These are phyloP conservation scores for Phenganax subtilis DNA, from an alignment of 92 coral and sea anemone species.

Conservation along the genomic window DNA sequence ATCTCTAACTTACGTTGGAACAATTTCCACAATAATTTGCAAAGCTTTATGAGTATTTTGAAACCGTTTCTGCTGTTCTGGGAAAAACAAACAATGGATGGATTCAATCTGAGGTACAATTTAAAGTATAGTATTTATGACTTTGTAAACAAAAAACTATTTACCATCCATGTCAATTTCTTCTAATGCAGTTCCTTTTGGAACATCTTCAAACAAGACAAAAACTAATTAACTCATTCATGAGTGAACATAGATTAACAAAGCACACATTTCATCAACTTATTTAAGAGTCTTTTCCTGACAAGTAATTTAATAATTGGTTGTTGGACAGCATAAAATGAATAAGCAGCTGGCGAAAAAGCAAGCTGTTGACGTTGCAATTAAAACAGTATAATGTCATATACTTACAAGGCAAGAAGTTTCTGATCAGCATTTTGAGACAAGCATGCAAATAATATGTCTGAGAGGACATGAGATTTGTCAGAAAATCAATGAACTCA, in stretches of 20 bases:
- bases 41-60: slow-evolving; percentile 68
- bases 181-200: slow-evolving; percentile 29
- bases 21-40: slow-evolving; percentile 71
- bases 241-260: neutral
- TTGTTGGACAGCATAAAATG: neutral
- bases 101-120: no score
- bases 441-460: slow-evolving; percentile 92
- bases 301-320: neutral
- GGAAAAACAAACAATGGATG: slow-evolving; percentile 6
- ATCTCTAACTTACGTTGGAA: slow-evolving; percentile 64
- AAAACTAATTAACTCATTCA: neutral
- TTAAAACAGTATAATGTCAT: neutral
- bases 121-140: no score
- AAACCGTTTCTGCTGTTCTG: slow-evolving; percentile 63
- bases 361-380: no score
- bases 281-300: neutral
- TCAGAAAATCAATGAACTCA: slow-evolving; percentile 81
- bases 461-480: slow-evolving; percentile 80
- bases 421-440: slow-evolving; percentile 75
- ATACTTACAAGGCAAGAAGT: slow-evolving; percentile 69
- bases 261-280: neutral
- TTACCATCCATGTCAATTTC: slow-evolving; percentile 40
- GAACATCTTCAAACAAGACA: slow-evolving; percentile 25
- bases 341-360: neutral
- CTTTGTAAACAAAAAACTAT: neutral